These are phyloP conservation scores for Ara ararauna DNA, from an alignment of 2,797 vertebrate species.

Conservation along the genomic window DNA sequence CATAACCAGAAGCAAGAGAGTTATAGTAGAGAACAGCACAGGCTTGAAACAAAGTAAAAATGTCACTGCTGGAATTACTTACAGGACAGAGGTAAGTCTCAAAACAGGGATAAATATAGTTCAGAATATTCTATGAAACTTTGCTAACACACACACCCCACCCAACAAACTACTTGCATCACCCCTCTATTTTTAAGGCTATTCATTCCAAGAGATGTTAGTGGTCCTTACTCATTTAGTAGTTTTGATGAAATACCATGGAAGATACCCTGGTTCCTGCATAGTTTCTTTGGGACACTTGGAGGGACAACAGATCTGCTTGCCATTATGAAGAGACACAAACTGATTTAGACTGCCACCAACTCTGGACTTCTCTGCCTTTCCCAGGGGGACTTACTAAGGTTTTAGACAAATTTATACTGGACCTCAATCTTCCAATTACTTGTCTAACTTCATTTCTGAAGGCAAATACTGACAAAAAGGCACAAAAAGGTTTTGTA, in stretches of 20 bases:
- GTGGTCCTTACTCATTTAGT: neutral
- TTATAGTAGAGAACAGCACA: neutral
- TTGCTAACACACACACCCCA: too few relatives aligned
- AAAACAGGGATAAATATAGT: neutral
- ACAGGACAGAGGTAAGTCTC: neutral
- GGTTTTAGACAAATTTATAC: neutral
- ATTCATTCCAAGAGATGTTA: neutral
- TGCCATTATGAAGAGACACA: neutral
- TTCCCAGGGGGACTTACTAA: neutral
- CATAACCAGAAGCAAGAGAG: neutral
- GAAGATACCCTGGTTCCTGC: neutral
- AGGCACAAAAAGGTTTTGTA: fast-evolving
- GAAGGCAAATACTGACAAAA: neutral
- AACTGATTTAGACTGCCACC: neutral
- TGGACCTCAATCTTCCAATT: neutral
- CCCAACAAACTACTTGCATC: neutral
- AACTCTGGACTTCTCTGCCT: neutral
- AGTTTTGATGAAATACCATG: neutral
- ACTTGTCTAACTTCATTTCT: neutral
- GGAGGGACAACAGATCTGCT: neutral
- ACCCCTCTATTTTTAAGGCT: neutral
- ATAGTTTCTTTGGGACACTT: neutral
- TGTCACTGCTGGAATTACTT: neutral
- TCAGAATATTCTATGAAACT: neutral
- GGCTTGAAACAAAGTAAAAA: neutral